phyloP scores from a whole-genome alignment of 2,888 invertebrate species.

The Epirrhoe tristata region DNA sequence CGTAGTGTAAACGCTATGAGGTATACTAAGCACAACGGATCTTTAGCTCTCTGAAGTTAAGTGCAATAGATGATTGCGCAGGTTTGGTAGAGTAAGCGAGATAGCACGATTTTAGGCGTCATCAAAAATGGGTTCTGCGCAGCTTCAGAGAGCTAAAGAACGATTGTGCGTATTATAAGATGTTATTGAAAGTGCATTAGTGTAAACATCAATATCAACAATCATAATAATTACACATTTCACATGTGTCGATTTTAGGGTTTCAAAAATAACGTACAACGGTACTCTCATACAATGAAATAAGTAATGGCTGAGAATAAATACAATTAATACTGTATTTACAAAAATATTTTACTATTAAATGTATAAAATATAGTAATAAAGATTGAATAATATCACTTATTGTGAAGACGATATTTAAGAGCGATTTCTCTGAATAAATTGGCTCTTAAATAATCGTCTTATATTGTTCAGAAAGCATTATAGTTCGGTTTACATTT shows the following conservation, averaged over 20 bases:
- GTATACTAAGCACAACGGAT: too few species aligned
- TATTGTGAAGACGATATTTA: conserved; percentile 32
- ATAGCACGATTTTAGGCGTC: too few species aligned
- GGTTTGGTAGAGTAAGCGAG: too few species aligned
- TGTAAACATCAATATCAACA: conserved; percentile 27
- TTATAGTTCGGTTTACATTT: conserved; percentile 57
- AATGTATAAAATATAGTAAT: conserved; percentile 41
- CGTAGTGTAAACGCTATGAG: too few species aligned
- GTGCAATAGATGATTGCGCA: too few species aligned
- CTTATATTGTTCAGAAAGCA: conserved; percentile 32
- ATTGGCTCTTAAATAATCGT: conserved; percentile 6
- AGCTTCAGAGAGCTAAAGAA: not conserved
- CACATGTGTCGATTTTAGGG: conserved; percentile 13
- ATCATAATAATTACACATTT: conserved; percentile 25
- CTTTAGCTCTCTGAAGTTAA: too few species aligned
- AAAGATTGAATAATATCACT: conserved; percentile 47
- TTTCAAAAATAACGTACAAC: conserved; percentile 23
- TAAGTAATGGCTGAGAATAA: conserved; percentile 54
- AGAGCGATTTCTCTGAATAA: not conserved
- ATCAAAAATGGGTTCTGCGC: too few species aligned
- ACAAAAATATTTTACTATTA: conserved; percentile 67
- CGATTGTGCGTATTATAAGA: not conserved
- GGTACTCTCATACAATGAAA: conserved; percentile 50
- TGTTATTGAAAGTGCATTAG: not conserved
- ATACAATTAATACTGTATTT: conserved; percentile 71